These are phyloP conservation scores for Chaetodon auriga DNA, from an alignment of 2,113 vertebrate species.

Conservation along the genomic window DNA sequence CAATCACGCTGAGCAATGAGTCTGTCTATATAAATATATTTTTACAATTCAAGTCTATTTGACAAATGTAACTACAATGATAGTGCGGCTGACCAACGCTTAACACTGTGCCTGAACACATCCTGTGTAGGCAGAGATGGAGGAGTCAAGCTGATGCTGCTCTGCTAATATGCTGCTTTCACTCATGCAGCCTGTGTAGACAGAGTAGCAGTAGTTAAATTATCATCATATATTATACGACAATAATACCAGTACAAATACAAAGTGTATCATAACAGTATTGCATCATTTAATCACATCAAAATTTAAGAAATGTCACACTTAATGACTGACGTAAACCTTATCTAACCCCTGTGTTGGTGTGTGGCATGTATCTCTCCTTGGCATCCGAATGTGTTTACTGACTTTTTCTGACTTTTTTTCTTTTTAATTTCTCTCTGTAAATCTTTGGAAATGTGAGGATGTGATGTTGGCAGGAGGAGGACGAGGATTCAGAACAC, in stretches of 20 bases:
- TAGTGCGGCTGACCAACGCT: not conserved
- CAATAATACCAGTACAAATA: too few species aligned
- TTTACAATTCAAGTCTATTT: too few species aligned
- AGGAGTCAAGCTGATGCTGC: not conserved
- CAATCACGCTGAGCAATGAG: too few species aligned
- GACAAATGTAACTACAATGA: too few species aligned
- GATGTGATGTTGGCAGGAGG: conserved; percentile 22
- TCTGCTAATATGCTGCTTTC: not conserved
- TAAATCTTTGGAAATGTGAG: conserved; percentile 41
- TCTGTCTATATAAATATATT: too few species aligned
- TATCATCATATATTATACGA: not conserved
- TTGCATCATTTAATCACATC: not conserved
- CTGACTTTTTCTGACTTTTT: conserved; percentile 12
- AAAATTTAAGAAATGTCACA: not conserved
- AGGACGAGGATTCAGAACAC: conserved; percentile 28
- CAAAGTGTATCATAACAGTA: not conserved
- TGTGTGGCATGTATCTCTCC: not conserved
- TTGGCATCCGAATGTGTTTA: conserved; percentile 8
- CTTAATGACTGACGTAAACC: not conserved
- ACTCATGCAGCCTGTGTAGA: not conserved
- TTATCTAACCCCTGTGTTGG: not conserved
- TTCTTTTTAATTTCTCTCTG: conserved; percentile 20
- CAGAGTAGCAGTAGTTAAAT: too few species aligned
- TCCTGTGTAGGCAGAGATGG: not conserved
- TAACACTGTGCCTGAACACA: not conserved